Conservation (phyloP, 2,797 vertebrate genomes). For the Periophthalmus magnuspinnatus region DNA sequence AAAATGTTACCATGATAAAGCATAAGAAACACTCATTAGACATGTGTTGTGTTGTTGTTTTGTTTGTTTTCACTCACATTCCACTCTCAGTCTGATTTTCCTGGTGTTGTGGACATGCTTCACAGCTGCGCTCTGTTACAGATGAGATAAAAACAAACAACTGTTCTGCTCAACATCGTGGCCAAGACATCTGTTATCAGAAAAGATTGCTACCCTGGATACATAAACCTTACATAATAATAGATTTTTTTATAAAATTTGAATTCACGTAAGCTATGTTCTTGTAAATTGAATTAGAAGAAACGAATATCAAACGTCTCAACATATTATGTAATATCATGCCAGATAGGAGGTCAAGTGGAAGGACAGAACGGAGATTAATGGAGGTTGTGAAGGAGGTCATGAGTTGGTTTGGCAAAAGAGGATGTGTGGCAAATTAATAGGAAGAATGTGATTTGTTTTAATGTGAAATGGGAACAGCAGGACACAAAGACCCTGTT, state of each 20-base stretch:
- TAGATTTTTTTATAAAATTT: background rate
- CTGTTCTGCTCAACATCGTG: background rate
- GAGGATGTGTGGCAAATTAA: too few relatives aligned
- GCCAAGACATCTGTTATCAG: background rate
- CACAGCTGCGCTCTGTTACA: background rate
- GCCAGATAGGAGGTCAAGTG: too few relatives aligned
- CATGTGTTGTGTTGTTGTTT: background rate
- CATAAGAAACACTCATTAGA: background rate
- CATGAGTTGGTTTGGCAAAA: too few relatives aligned
- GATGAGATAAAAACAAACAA: background rate
- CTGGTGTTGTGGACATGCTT: background rate
- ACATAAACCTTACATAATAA: background rate
- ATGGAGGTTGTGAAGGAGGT: too few relatives aligned
- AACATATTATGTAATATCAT: too few relatives aligned
- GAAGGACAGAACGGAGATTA: too few relatives aligned
- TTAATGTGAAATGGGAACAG: too few relatives aligned
- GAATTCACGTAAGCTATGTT: background rate
- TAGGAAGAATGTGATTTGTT: too few relatives aligned
- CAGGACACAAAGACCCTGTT: too few relatives aligned
- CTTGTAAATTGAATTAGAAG: background rate
- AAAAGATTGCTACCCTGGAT: background rate
- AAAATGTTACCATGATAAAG: background rate
- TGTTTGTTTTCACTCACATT: slow-evolving; percentile 3
- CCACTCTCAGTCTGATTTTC: background rate
- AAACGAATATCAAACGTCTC: background rate